Conservation (phyloP, 2,113 vertebrate species). For the Condylura cristata region DNA sequence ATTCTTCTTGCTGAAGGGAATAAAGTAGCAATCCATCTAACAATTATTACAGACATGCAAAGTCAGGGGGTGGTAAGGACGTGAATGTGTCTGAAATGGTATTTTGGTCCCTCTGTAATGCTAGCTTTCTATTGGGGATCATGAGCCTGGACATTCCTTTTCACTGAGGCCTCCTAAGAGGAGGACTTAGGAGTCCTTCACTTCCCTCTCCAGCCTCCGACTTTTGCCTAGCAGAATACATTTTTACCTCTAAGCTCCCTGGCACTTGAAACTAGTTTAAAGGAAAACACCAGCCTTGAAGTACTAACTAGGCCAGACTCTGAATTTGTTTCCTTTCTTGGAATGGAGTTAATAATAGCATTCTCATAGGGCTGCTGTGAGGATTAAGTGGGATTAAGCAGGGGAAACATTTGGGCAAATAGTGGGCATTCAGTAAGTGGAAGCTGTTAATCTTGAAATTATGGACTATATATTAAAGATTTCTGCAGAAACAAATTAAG, state of each 20-base stretch:
- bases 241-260: not conserved
- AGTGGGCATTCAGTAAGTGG: not conserved
- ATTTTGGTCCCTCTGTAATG: not conserved
- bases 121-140: not conserved
- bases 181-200: not conserved
- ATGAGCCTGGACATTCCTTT: not conserved
- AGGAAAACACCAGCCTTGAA: not conserved
- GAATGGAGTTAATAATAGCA: not conserved
- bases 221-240: not conserved
- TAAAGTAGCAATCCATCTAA: not conserved
- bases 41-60: not conserved
- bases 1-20: not conserved
- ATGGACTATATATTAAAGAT: not conserved
- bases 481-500: not conserved
- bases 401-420: not conserved
- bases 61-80: not conserved
- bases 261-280: not conserved
- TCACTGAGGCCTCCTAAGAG: not conserved
- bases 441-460: not conserved
- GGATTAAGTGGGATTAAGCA: not conserved
- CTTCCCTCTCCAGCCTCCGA: not conserved
- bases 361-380: not conserved
- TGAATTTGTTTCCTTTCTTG: not conserved
- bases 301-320: not conserved
- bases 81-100: not conserved